These are phyloP conservation scores for Lydus trimaculatus DNA, from an alignment of 2,888 invertebrate genomes.

Conservation along the genomic window DNA sequence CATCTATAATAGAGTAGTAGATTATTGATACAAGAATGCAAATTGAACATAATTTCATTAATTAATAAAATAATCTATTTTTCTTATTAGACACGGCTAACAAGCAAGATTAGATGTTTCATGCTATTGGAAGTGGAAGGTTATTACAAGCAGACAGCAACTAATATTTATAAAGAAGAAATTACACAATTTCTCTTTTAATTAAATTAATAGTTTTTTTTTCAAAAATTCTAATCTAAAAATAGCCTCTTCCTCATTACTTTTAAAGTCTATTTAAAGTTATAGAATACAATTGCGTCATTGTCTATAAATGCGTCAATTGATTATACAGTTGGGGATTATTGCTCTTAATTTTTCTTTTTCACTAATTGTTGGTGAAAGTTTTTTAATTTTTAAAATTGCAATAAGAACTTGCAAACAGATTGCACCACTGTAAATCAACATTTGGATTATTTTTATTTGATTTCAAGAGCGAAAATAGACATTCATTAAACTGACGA, in stretches of 20 bases:
- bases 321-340: not conserved
- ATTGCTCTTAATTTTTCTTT: no score
- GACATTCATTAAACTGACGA: no score
- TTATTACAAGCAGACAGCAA: no score
- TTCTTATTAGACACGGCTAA: not conserved
- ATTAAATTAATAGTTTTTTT: not conserved
- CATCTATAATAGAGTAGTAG: not conserved
- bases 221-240: not conserved
- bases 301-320: constrained; percentile 2
- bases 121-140: no score
- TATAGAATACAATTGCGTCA: constrained; percentile 6
- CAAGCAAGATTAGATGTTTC: not conserved
- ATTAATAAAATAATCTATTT: not conserved
- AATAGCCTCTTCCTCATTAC: not conserved
- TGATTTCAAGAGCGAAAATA: no score
- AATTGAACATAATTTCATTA: not conserved
- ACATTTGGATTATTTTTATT: no score
- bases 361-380: not conserved
- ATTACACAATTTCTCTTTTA: not conserved
- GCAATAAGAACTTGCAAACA: no score
- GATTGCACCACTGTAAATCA: no score
- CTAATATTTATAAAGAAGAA: not conserved
- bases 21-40: not conserved
- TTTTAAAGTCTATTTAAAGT: constrained; percentile 1
- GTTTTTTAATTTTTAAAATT: not conserved